Conservation (phyloP, 2,888 invertebrate genomes). For the Tholera decimalis region DNA sequence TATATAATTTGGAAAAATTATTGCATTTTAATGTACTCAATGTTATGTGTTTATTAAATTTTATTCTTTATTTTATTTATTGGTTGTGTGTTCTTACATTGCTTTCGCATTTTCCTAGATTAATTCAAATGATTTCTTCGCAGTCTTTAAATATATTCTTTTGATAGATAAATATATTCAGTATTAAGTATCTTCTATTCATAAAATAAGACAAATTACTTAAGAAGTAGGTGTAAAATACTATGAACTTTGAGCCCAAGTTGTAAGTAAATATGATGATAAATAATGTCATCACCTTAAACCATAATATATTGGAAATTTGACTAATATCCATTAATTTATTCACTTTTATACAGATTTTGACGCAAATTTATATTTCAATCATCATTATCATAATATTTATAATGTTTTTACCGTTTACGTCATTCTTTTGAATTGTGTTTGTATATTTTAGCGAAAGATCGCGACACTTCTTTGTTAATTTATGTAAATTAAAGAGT, state of each 20-base stretch:
- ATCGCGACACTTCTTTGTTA: slow-evolving; percentile 18
- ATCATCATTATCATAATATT: slow-evolving; percentile 56
- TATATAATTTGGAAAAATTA: slow-evolving; percentile 48
- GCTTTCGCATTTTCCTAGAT: neutral
- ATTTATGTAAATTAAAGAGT: slow-evolving; percentile 25
- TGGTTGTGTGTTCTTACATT: slow-evolving; percentile 1
- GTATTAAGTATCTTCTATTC: slow-evolving; percentile 26
- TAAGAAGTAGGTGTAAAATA: slow-evolving; percentile 38
- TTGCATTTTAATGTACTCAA: slow-evolving; percentile 33
- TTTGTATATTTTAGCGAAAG: slow-evolving; percentile 30
- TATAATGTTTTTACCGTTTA: slow-evolving; percentile 32
- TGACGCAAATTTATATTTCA: slow-evolving; percentile 50
- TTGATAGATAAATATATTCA: slow-evolving; percentile 20
- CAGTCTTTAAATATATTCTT: neutral
- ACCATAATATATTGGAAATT: slow-evolving; percentile 42
- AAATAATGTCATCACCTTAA: slow-evolving; percentile 47
- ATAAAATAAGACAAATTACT: slow-evolving; percentile 23
- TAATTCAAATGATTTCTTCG: neutral
- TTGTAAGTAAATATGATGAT: slow-evolving; percentile 38
- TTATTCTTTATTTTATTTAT: slow-evolving; percentile 24
- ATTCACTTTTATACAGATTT: slow-evolving; percentile 49
- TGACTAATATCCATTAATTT: slow-evolving; percentile 52
- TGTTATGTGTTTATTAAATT: slow-evolving; percentile 34
- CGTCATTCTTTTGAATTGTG: slow-evolving; percentile 31
- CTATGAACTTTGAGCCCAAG: slow-evolving; percentile 35